Base-by-base conservation (phyloP, 2,797 vertebrate genomes). In the Galaxias olidus region DNA sequence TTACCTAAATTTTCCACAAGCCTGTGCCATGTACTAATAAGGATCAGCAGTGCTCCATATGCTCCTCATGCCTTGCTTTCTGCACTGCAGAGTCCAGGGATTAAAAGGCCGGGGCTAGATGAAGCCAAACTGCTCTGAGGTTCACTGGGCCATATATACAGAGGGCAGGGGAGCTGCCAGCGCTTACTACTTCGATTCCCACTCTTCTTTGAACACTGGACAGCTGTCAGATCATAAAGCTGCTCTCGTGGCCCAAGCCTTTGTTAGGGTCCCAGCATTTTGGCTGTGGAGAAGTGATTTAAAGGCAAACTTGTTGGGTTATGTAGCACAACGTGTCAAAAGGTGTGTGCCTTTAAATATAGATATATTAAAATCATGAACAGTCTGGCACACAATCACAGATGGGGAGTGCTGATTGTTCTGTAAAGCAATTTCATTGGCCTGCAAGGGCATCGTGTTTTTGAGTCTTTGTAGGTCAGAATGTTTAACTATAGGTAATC, bases 81-180 rank as follows among this genome's bases (percentile, higher is more conserved):
- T 87, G 82, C 84, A 81, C 81, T 79, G 77, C 71, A 88, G 74
- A 76, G 82, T 84, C 69, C 81, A 68, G 79, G 86, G 88, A 91
- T 89, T 89, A 90, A 81, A 83, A 78, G 61, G 77, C 78, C 77
- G 79, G 72, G 78, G 71, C 76, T 80, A 76, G 73, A 87, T 86
- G 81, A 88, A 88, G 84, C 79, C 79, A 83, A 78, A 76, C 78
- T 84, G 83, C 86, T 80, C 77, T 72, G 45, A 59, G 82, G 72
- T 72, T 79, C 84, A 85, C 61, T 68, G 47, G 68, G 65, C 76
- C 72, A 70, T 66, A 68, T 11, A 75, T 66, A 71, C 64, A 73
- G 44, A 65, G 51, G 58, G 41, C 67, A n/a, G 65, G 63, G 60
- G 43, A 61, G 56, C 48, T 70, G 59, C 59, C 55, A 50, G 14